These are phyloP conservation scores for Planiliza haematocheilus DNA, from an alignment of 2,113 vertebrate genomes.

Conservation along the genomic window DNA sequence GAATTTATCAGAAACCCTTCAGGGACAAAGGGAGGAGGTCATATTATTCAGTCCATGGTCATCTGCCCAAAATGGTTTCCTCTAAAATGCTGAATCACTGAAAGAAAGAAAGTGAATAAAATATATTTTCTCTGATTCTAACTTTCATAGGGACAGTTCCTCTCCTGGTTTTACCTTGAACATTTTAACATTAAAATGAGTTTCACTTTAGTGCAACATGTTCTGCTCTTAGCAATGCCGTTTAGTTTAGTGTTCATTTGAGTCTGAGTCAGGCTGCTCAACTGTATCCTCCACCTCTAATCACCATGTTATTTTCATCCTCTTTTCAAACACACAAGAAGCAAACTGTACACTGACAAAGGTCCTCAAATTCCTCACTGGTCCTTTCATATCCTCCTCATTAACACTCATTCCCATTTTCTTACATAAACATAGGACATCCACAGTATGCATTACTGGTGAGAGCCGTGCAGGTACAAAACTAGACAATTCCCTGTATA, in stretches of 20 bases:
- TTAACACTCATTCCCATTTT: conserved; percentile 4
- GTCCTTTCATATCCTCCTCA: conserved; percentile 16
- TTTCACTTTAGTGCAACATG: conserved; percentile 14
- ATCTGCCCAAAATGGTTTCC: conserved; percentile 10
- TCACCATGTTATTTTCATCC: conserved; percentile 15
- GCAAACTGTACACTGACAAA: conserved; percentile 10
- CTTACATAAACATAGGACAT: conserved; percentile 28
- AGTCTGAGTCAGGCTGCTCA: conserved; percentile 2
- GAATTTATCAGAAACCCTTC: conserved; percentile 2
- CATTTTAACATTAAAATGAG: background rate
- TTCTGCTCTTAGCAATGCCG: background rate
- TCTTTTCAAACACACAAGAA: conserved; percentile 16
- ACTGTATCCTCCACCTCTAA: conserved; percentile 17
- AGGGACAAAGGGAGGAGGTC: conserved; percentile 29
- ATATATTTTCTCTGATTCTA: background rate
- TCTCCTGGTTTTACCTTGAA: conserved; percentile 28
- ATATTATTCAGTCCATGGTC: conserved; percentile 7
- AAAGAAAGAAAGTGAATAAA: background rate
- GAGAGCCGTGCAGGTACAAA: background rate
- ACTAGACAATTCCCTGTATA: background rate
- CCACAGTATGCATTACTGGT: conserved; percentile 1
- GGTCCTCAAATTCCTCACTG: background rate
- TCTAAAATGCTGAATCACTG: conserved; percentile 1
- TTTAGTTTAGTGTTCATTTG: conserved; percentile 49
- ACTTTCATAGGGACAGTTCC: background rate